These are phyloP conservation scores for Cephus pygmeus DNA, from an alignment of 2,888 invertebrate genomes.

Conservation along the genomic window DNA sequence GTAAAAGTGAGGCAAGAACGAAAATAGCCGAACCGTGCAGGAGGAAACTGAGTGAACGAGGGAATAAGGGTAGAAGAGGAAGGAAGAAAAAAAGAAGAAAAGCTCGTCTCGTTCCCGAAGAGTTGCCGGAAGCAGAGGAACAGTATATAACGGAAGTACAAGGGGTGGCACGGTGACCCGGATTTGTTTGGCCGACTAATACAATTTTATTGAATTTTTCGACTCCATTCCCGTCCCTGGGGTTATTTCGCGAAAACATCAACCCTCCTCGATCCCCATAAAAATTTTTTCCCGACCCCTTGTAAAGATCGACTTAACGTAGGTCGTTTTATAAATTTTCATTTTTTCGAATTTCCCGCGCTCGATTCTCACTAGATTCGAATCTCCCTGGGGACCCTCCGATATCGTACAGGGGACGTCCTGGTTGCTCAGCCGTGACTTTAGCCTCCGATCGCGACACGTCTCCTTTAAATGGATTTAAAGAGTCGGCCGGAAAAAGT, in stretches of 20 bases:
- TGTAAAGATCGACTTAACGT: background rate
- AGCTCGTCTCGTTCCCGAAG: background rate
- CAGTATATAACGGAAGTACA: background rate
- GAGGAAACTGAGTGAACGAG: background rate
- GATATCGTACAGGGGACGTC: background rate
- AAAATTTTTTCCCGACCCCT: background rate
- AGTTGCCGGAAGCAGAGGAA: background rate
- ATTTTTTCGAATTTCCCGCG: background rate
- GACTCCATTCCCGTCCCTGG: background rate
- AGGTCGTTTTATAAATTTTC: background rate
- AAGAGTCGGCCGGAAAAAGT: background rate
- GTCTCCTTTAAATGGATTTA: too few species aligned
- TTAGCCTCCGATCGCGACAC: too few species aligned
- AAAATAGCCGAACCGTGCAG: background rate
- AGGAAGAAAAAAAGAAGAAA: too few species aligned
- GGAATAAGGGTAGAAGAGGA: background rate
- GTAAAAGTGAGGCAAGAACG: constrained; percentile 1
- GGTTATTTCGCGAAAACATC: background rate
- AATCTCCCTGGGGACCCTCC: background rate
- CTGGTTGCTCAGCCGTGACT: background rate
- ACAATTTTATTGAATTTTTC: constrained; percentile 29
- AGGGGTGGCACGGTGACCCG: constrained; percentile 10
- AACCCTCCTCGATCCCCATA: background rate
- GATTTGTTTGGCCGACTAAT: constrained; percentile 28
- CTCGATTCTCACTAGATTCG: background rate